Evolutionary conservation across 2,113 vertebrate genomes (phyloP), one percentile per base, ranked within the genome.

Genomic region (Miniopterus natalensis): DNA sequence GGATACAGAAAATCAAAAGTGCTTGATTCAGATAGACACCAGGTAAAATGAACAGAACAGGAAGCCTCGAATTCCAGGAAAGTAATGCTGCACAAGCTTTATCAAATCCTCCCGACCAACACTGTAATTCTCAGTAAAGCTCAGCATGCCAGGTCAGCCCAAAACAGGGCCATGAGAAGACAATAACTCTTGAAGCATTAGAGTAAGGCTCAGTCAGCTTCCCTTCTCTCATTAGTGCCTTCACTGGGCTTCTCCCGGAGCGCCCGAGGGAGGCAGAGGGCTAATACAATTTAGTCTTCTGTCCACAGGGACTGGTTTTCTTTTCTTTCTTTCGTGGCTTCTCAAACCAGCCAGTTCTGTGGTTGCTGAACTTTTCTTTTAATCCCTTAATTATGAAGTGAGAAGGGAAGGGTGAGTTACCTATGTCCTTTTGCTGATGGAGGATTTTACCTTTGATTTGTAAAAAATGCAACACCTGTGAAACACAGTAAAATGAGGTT

Each of bases 71-170:
- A 90, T n/a, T 81, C 85, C 85, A 94, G 51, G 73, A 86, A 96
- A 92, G 42, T 95, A 96, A 93, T 90, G 61, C 84, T 77, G 23
- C 81, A 84, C 40, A 94, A 84, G 84, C 90, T 96, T 96, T 90
- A 94, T 96, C 92, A 97, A 86, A 97, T 95, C 90, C 73, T 96
- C 66, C 77, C 40, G 89, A 83, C 45, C 81, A 95, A 66, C 71
- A 45, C 68, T 70, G 66, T 93, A 96, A 96, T 96, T 95, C 96
- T 93, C 95, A 92, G 31, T 96, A 92, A 95, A 92, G 77, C 88
- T 95, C 90, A 96, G 90, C 78, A 92, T 63, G 81, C 85, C 68
- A 90, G 90, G 86, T 96, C 55, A 89, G 96, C 97, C 92, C 95
- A 90, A 97, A 97, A 94, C 47, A 77, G 75, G 45, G 78, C 80